Percentiles rank a stretch among this genome's conserved stretches.
Conservation (phyloP, 2,888 invertebrate genomes). For the Drosophila paranaensis region DNA sequence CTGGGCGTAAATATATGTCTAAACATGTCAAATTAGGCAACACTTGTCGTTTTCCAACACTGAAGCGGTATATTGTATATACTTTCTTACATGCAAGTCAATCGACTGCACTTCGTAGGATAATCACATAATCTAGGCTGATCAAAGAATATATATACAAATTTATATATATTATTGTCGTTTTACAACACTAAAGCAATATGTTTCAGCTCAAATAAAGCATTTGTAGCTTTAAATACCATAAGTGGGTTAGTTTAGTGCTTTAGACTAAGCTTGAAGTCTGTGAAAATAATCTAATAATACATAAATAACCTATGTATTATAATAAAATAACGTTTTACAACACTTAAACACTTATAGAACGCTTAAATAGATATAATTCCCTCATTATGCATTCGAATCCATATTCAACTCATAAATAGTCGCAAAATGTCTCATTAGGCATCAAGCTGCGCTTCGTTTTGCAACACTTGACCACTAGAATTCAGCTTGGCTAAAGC, state of each 20-base stretch:
- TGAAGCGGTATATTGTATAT: too few relatives aligned
- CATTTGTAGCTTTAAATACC: neutral
- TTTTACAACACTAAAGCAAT: neutral
- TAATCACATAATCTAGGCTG: too few relatives aligned
- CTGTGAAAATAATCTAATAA: too few relatives aligned
- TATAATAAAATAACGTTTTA: neutral
- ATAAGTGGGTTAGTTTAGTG: neutral
- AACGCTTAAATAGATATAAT: neutral
- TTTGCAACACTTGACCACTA: slow-evolving; percentile 4
- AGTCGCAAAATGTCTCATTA: neutral
- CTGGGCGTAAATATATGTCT: too few relatives aligned
- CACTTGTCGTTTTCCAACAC: neutral
- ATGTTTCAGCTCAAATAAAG: neutral
- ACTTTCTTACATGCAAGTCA: too few relatives aligned
- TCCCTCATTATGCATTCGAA: neutral
- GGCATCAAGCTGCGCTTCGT: neutral
- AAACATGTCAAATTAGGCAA: too few relatives aligned
- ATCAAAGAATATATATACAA: too few relatives aligned
- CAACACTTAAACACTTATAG: neutral
- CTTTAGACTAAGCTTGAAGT: too few relatives aligned
- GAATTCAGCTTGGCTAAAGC: neutral
- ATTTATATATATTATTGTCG: too few relatives aligned
- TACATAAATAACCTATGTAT: neutral
- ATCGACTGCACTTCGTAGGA: too few relatives aligned
- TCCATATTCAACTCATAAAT: neutral